Base-by-base conservation (phyloP, 2,888 invertebrate genomes). In the Torymus texanus region DNA sequence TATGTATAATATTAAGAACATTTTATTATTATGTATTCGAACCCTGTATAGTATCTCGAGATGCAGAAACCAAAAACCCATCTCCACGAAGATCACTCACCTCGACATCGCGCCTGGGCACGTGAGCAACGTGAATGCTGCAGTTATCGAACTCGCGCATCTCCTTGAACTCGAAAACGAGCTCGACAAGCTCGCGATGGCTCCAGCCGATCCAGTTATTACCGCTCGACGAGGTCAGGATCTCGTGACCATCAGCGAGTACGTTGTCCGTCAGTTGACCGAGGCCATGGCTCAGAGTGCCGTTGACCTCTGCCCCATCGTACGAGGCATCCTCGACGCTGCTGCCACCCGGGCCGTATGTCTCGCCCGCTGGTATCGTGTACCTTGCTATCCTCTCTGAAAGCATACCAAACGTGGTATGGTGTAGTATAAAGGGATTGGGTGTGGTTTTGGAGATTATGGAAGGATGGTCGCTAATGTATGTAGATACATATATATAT, bases 151-250 rank as follows among this genome's bases (percentile, higher is more conserved):
- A 96, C 86, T 96, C 94, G 24, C 96, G 92, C 1, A 94, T 92
- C 72, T 92, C 92, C 83, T 94, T 94, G 89, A 97, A 97, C 89
- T 96, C 95, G 90, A 97, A 97, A 2, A 94, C 92, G 62, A 98
- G 92, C 85, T 95, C 94, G 11, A 97, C 91, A 66, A 94, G 94
- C 70, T 93, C 92, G 2, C 92, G 90, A 85, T 94, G 94, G 87
- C 93, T 94, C 97, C 97, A 97, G 41, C 97, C 97, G 4, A 97
- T 94, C 97, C 97, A 97, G 79, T 86, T 87, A 11, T 84, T 88
- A 29, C 84, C 83, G 70, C 81, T 87, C 91, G 92, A 79, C 21
- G 87, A 82, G 24, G 82, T 75, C 70, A 85, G 63, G 59, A 83
- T 84, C 81, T 88, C 87, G 18, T 84, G 84, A 83, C 93, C 93